Conservation (phyloP, 1,140 invertebrate species). For the Eupristina koningsbergeri region DNA sequence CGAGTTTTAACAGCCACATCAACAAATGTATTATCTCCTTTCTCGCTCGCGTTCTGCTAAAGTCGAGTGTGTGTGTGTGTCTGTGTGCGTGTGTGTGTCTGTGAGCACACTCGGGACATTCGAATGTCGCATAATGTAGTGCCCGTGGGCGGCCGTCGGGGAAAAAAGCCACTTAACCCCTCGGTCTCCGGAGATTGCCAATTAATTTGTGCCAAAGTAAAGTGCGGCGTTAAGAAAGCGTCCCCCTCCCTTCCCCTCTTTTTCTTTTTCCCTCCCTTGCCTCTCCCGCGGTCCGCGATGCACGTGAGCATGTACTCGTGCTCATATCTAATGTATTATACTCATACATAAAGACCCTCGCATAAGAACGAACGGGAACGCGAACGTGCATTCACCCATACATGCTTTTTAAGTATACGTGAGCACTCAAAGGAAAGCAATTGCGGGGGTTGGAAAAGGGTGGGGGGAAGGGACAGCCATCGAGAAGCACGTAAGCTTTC, state of each 20-base stretch:
- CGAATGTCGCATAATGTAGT: conserved; percentile 61
- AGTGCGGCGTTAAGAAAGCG: conserved; percentile 63
- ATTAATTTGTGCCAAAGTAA: conserved; percentile 68
- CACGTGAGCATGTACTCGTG: conserved; percentile 24
- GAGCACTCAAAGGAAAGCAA: conserved; percentile 28
- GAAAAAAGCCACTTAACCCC: conserved; percentile 63
- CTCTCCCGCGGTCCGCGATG: neutral
- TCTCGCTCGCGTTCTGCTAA: neutral
- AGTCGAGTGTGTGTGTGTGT: neutral
- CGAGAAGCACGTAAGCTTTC: conserved; percentile 35
- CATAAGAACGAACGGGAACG: conserved; percentile 34
- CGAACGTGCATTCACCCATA: conserved; percentile 42
- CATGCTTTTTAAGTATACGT: conserved; percentile 40
- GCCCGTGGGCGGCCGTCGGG: conserved; percentile 53
- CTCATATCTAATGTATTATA: conserved; percentile 48
- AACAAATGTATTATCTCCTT: conserved; percentile 51
- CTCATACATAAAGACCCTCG: conserved; percentile 30
- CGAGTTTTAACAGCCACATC: conserved; percentile 54
- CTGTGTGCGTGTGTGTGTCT: neutral
- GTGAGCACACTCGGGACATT: conserved; percentile 49
- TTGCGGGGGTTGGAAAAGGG: neutral
- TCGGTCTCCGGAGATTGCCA: conserved; percentile 65
- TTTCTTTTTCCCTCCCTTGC: neutral
- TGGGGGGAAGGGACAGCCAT: neutral
- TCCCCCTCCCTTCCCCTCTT: neutral